Conservation (phyloP, 2,888 invertebrate species). For the Agonopterix arenella region DNA sequence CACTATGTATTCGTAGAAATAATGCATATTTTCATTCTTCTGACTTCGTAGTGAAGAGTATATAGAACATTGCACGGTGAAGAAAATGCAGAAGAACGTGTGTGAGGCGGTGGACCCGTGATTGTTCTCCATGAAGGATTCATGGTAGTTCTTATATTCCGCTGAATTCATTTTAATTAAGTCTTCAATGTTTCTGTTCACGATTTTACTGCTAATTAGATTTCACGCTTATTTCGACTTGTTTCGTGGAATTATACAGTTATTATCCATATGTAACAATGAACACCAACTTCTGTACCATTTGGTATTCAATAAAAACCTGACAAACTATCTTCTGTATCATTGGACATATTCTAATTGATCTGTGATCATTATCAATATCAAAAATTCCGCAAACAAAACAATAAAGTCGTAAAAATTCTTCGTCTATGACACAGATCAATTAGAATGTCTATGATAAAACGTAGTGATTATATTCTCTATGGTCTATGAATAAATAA, state of each 20-base stretch:
- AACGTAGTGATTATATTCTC: no score
- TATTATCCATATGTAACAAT: not conserved
- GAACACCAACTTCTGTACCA: not conserved
- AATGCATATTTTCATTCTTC: slow-evolving; percentile 27
- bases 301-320: not conserved
- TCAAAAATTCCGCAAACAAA: not conserved
- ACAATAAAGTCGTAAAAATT: no score
- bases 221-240: not conserved
- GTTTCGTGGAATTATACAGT: not conserved
- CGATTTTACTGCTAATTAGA: not conserved
- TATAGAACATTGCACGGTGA: slow-evolving; percentile 52
- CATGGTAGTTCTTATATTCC: slow-evolving; percentile 68
- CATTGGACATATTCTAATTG: no score
- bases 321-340: not conserved
- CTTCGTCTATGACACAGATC: no score
- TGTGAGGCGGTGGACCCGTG: slow-evolving; percentile 72
- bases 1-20: slow-evolving; percentile 71
- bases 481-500: no score
- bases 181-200: not conserved
- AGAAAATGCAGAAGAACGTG: slow-evolving; percentile 59
- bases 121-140: slow-evolving; percentile 72
- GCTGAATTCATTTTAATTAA: slow-evolving; percentile 33
- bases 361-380: not conserved
- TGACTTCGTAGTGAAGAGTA: slow-evolving; percentile 32
- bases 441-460: no score